phyloP scores from a whole-genome alignment of 1,140 invertebrate species.

The Tribolium castaneum region DNA sequence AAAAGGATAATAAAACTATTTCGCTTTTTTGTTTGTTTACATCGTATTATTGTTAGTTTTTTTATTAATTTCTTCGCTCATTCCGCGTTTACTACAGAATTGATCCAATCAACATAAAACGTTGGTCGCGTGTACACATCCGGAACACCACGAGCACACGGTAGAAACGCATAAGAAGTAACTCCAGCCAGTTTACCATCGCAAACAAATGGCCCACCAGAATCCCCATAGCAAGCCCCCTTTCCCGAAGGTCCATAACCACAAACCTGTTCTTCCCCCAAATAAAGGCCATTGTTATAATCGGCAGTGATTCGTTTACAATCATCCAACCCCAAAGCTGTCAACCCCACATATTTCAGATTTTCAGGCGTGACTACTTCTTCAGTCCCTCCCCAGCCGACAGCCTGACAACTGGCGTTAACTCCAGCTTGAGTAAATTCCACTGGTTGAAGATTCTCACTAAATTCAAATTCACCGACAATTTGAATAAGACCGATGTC shows the following conservation, averaged over 20 bases:
- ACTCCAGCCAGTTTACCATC: conserved; percentile 59
- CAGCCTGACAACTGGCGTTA: neutral
- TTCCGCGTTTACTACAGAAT: too few relatives aligned
- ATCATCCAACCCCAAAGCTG: neutral
- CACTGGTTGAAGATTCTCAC: neutral
- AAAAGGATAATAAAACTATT: too few relatives aligned
- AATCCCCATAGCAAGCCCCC: conserved; percentile 67
- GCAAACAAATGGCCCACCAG: conserved; percentile 49
- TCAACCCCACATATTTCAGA: neutral
- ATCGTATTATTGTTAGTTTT: too few relatives aligned
- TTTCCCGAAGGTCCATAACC: conserved; percentile 69
- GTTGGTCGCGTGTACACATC: neutral
- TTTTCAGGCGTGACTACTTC: neutral
- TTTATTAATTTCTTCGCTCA: too few relatives aligned
- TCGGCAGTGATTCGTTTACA: neutral
- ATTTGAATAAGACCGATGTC: conserved; percentile 8
- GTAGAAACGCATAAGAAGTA: conserved; percentile 61
- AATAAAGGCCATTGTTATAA: neutral
- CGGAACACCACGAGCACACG: neutral
- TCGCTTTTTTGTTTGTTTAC: too few relatives aligned
- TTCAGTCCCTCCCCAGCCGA: neutral
- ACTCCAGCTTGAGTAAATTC: neutral
- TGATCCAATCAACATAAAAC: neutral
- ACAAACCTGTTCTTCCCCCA: conserved; percentile 64
- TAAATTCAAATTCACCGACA: neutral